Base-by-base conservation (phyloP, 1,140 invertebrate genomes). In the Solenopsis fugax region DNA sequence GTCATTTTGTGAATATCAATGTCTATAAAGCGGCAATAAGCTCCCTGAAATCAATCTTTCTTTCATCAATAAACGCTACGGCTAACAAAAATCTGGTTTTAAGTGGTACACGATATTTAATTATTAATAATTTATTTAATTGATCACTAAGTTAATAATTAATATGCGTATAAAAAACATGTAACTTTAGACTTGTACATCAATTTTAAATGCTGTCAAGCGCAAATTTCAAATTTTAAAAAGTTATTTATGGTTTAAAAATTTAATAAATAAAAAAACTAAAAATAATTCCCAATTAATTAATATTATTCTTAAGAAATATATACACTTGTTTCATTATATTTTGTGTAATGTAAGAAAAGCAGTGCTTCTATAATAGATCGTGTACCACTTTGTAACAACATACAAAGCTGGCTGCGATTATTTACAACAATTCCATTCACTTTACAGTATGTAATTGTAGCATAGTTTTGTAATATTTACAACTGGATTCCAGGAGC, bases 11-110 rank as follows among this genome's bases (percentile, higher is more conserved):
- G 2, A 64, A 65, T 78, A 78, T 78, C n/a, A 64, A 48, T 72
- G 50, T 21, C 34, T 84, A 89, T 37, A 50, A 87, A 89, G 64
- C 72, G 54, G 45, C 41, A 80, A 48, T 77, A 89, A 90, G 76
- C 77, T 87, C 71, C 87, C 54, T 87, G 64, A 81, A 73, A 67
- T 87, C 24, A 62, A 65, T 65, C 48, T 62, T 58, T 58, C n/a
- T 60, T 56, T 52, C 21, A 5, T 29, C 54, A 21, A 89, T 24
- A 58, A 41, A 21, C 45, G 50, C 50, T 81, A 87, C 9, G 21
- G 29, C 58, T 69, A 62, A 73, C 58, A 29, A 58, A 75, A 75
- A 77, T 34, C n/a, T 56, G 54, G 10, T 45, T 24, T 37, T 7
- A 71, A 37, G 21, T 76, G 81, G 34, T 58, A 67, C 34, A 16